A percentile compares a stretch with the other conserved stretches of the same genome.
Conservation (phyloP, 2,888 invertebrate genomes). For the Cheilosia pagana region DNA sequence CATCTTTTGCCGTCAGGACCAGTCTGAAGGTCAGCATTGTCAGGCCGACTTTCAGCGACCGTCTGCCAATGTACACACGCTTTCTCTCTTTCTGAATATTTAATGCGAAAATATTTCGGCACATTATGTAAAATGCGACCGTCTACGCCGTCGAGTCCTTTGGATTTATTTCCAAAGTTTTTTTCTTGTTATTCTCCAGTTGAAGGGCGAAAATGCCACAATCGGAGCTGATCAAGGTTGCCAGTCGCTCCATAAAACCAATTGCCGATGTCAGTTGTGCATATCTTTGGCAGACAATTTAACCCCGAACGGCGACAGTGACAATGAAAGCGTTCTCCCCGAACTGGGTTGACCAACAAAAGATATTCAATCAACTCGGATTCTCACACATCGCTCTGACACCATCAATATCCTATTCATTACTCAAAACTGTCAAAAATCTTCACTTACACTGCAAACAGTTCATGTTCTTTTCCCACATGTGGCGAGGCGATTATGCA, state of each 20-base stretch:
- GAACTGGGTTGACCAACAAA: conserved; percentile 15
- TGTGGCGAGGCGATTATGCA: neutral
- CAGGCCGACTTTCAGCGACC: neutral
- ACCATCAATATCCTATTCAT: conserved; percentile 60
- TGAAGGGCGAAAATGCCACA: neutral
- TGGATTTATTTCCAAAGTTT: neutral
- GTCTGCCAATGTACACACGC: neutral
- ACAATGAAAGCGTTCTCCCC: conserved; percentile 19
- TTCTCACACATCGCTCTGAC: conserved; percentile 28
- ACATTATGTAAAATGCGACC: neutral
- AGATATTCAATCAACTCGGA: conserved; percentile 22
- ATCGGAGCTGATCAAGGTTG: neutral
- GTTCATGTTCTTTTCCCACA: neutral
- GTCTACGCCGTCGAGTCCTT: neutral
- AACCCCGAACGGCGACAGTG: conserved; percentile 42
- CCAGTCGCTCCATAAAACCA: neutral
- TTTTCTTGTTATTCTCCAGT: neutral
- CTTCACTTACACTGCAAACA: conserved; percentile 26
- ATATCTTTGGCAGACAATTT: conserved; percentile 33
- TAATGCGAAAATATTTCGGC: neutral
- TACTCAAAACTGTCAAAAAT: conserved; percentile 69
- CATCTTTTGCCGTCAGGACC: no score
- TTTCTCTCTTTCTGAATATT: neutral
- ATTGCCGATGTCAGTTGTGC: neutral
- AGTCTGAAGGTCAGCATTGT: no score